Conservation (phyloP, 2,113 vertebrate genomes). For the Antennarius striatus region DNA sequence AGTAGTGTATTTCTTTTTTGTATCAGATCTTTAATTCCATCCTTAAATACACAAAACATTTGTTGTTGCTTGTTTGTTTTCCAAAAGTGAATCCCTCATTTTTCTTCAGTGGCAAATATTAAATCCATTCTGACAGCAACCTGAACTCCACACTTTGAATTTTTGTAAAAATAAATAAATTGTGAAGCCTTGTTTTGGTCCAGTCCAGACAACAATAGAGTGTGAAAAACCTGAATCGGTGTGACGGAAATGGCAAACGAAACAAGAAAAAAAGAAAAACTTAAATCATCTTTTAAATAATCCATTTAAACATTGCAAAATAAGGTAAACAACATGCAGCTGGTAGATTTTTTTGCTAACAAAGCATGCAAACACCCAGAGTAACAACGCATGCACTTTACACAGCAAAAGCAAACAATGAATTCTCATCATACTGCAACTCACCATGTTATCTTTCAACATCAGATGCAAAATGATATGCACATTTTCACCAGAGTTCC, state of each 20-base stretch:
- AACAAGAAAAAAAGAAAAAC: background rate
- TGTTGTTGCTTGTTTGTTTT: background rate
- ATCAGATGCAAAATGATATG: background rate
- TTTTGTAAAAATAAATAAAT: constrained; percentile 3
- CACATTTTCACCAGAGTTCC: too few species aligned
- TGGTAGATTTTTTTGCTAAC: background rate
- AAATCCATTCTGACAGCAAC: constrained; percentile 9
- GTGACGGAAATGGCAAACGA: background rate
- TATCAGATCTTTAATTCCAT: background rate
- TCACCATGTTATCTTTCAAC: background rate
- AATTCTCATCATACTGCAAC: background rate
- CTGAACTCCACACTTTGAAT: background rate
- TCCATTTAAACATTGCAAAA: too few species aligned
- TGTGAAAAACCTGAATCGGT: constrained; percentile 43
- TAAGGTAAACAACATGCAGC: too few species aligned
- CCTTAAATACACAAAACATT: background rate
- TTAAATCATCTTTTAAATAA: too few species aligned
- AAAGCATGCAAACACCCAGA: background rate
- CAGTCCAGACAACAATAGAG: constrained; percentile 37
- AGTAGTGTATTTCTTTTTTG: background rate
- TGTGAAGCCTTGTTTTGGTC: constrained; percentile 19
- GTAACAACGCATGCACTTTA: too few species aligned
- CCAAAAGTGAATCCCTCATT: background rate
- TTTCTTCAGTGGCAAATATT: background rate
- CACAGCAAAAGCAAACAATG: background rate